A percentile compares a stretch with the other conserved stretches of the same genome.
phyloP scores from a whole-genome alignment of 2,113 vertebrate species.

The Probosciger aterrimus region DNA sequence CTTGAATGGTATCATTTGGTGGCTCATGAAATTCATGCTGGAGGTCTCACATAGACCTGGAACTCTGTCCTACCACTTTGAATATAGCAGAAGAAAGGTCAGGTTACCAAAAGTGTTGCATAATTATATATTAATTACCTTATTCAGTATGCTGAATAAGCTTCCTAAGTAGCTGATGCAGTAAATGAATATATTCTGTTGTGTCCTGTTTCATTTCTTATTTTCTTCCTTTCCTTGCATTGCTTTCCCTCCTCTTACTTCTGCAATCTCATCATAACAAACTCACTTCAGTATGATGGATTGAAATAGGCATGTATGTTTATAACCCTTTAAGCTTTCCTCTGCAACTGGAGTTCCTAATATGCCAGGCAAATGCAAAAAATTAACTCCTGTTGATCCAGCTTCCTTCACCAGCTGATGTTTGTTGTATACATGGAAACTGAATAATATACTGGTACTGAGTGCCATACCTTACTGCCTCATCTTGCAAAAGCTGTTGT shows the following conservation, averaged over 20 bases:
- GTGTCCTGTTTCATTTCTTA: not conserved
- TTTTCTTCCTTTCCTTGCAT: not conserved
- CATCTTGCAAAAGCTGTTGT: not conserved
- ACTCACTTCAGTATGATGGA: not conserved
- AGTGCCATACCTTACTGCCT: not conserved
- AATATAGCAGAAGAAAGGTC: not conserved
- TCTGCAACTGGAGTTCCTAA: not conserved
- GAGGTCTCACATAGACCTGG: not conserved
- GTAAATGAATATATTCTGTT: not conserved
- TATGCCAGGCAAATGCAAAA: not conserved
- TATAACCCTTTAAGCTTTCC: not conserved
- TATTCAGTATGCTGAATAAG: not conserved
- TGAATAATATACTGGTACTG: not conserved
- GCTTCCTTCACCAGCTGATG: not conserved
- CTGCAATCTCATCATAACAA: not conserved
- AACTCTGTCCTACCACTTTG: not conserved
- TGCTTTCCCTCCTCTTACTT: not conserved
- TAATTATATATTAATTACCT: not conserved
- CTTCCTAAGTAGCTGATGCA: not conserved
- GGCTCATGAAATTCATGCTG: not conserved
- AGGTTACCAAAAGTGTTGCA: not conserved
- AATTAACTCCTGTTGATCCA: not conserved
- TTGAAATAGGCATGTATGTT: not conserved
- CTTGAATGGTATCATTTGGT: not conserved
- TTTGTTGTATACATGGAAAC: not conserved